These are phyloP conservation scores for Aleiodes sp. DNA, from an alignment of 1,140 invertebrate species.

Conservation along the genomic window DNA sequence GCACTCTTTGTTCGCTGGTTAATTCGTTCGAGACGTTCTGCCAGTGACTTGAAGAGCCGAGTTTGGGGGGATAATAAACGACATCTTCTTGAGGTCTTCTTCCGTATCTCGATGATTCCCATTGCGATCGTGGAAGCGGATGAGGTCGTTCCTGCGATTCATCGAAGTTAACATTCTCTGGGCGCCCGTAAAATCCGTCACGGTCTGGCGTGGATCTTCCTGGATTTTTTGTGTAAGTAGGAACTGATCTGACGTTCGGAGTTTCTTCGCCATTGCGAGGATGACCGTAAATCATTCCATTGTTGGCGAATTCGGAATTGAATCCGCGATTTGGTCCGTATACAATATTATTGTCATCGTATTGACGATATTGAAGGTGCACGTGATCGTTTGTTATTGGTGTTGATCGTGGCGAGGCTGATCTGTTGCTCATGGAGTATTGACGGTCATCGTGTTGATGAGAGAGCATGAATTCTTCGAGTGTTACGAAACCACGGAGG, in stretches of 20 bases:
- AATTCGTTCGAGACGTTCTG: constrained; percentile 30
- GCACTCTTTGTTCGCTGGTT: too few relatives aligned
- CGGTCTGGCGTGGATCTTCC: constrained; percentile 9
- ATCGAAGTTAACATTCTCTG: too few relatives aligned
- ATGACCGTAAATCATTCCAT: constrained; percentile 45
- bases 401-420: constrained; percentile 40
- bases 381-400: constrained; percentile 52
- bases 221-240: neutral
- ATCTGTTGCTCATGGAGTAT: constrained; percentile 29
- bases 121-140: constrained; percentile 6
- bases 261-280: constrained; percentile 45
- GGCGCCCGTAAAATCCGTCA: too few relatives aligned
- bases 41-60: constrained; percentile 18
- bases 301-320: constrained; percentile 34
- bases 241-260: constrained; percentile 1
- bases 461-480: constrained; percentile 79
- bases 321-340: constrained; percentile 29
- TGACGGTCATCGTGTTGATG: constrained; percentile 76
- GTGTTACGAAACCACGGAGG: constrained; percentile 69
- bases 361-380: constrained; percentile 49
- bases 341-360: constrained; percentile 28
- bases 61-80: constrained; percentile 39
- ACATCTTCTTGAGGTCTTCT: constrained; percentile 36
- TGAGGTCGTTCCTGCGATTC: neutral
- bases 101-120: constrained; percentile 15